Evolutionary conservation across 2,888 invertebrate genomes (phyloP).

Genomic region (Romanomermis culicivorax): DNA sequence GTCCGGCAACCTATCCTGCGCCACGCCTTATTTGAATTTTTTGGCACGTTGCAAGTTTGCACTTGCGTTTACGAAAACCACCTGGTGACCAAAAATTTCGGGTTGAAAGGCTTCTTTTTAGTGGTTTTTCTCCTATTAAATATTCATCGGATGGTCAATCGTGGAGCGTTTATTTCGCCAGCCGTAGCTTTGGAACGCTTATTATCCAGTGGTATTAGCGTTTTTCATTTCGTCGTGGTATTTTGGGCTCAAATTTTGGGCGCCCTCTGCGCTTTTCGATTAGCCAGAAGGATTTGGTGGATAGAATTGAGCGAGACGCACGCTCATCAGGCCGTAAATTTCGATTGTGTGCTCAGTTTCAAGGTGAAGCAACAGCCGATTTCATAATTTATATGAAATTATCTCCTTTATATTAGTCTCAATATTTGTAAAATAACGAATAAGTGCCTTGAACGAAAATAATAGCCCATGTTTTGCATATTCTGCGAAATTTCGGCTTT

Average conservation of each 20-base stretch:
- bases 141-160: slow-evolving; percentile 14
- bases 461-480: no score
- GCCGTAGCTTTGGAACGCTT: slow-evolving; percentile 17
- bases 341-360: slow-evolving; percentile 18
- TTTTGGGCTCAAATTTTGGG: background rate
- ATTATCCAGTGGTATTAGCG: slow-evolving; percentile 12
- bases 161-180: slow-evolving; percentile 21
- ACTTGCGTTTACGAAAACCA: slow-evolving; percentile 27
- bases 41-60: slow-evolving; percentile 18
- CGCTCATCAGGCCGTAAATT: slow-evolving; percentile 13
- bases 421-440: no score
- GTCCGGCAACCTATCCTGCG: background rate
- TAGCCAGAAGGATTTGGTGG: slow-evolving; percentile 22
- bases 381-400: no score
- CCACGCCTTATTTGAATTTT: background rate
- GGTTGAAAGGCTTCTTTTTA: slow-evolving; percentile 19
- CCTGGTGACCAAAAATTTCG: slow-evolving; percentile 21
- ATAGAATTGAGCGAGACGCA: slow-evolving; percentile 17
- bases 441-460: no score
- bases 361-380: no score
- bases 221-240: background rate
- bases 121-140: slow-evolving; percentile 17
- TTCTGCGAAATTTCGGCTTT: no score
- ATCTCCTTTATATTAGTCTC: no score
- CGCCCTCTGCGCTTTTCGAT: slow-evolving; percentile 14